These are phyloP conservation scores for Euzetes globulus DNA, from an alignment of 2,888 invertebrate species.

Conservation along the genomic window DNA sequence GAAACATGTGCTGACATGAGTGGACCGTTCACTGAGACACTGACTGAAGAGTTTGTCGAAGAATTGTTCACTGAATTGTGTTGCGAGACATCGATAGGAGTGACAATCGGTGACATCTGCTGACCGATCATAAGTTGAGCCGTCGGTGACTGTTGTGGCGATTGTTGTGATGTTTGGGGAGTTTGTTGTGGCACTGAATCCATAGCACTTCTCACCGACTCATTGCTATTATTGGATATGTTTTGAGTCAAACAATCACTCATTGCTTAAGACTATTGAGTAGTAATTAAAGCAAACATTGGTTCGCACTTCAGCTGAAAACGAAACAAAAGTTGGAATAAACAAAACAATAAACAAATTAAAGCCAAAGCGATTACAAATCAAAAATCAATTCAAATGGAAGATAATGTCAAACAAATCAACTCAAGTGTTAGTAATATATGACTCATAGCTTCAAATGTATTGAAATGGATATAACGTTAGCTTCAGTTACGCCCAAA, in stretches of 20 bases:
- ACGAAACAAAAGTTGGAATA: background rate
- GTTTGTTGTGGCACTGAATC: conserved; percentile 1
- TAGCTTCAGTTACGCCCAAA: background rate
- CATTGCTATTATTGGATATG: background rate
- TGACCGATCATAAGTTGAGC: background rate
- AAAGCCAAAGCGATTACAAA: background rate
- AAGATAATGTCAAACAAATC: background rate
- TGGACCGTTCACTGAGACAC: background rate
- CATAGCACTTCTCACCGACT: background rate
- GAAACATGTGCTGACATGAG: background rate
- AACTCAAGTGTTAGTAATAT: background rate
- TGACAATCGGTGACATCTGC: background rate
- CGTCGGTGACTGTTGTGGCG: background rate
- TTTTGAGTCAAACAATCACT: background rate
- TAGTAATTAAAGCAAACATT: background rate
- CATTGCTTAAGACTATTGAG: background rate
- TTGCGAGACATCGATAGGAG: background rate
- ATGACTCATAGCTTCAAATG: background rate
- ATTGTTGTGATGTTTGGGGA: background rate
- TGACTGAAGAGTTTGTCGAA: background rate
- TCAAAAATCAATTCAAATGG: background rate
- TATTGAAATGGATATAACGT: background rate
- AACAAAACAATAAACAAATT: background rate
- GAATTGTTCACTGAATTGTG: background rate
- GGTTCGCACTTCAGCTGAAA: background rate